Conservation (phyloP, 1,140 invertebrate genomes). For the Cydia pomonella region DNA sequence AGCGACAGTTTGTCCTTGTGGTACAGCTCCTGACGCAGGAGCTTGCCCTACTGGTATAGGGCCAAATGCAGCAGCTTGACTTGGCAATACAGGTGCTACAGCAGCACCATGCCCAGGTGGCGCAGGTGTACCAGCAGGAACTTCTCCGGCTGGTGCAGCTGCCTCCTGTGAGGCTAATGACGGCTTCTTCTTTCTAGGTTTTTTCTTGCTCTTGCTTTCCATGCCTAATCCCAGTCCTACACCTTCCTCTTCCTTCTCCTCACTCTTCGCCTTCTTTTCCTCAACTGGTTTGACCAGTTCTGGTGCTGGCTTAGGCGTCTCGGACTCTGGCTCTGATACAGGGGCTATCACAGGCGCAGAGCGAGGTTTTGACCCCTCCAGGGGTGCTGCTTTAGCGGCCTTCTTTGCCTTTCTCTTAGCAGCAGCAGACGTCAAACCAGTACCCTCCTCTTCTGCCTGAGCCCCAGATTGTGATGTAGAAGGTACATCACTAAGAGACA, state of each 20-base stretch:
- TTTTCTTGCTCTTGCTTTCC: not conserved
- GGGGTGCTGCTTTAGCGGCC: conserved; percentile 21
- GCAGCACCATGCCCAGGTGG: not conserved
- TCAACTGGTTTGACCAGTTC: not conserved
- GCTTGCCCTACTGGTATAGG: too few relatives aligned
- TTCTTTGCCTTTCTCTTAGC: conserved; percentile 25
- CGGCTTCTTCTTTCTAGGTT: conserved; percentile 16
- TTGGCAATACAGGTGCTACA: not conserved
- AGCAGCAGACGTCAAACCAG: conserved; percentile 6
- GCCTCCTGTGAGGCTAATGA: conserved; percentile 5
- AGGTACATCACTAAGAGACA: conserved; percentile 16
- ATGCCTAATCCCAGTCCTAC: not conserved
- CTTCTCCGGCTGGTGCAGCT: not conserved
- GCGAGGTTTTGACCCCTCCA: not conserved
- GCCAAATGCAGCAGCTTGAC: too few relatives aligned
- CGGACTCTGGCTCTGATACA: not conserved
- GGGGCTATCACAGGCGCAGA: not conserved
- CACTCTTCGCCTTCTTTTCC: not conserved
- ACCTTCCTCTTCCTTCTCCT: conserved; percentile 13
- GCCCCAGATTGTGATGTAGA: conserved; percentile 5
- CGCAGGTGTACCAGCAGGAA: not conserved
- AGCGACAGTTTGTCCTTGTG: too few relatives aligned
- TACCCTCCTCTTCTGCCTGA: not conserved
- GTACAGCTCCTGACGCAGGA: too few relatives aligned
- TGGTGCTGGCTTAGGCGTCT: not conserved